phyloP scores from a whole-genome alignment of 2,113 vertebrate species.

The Nyctibius bracteatus region DNA sequence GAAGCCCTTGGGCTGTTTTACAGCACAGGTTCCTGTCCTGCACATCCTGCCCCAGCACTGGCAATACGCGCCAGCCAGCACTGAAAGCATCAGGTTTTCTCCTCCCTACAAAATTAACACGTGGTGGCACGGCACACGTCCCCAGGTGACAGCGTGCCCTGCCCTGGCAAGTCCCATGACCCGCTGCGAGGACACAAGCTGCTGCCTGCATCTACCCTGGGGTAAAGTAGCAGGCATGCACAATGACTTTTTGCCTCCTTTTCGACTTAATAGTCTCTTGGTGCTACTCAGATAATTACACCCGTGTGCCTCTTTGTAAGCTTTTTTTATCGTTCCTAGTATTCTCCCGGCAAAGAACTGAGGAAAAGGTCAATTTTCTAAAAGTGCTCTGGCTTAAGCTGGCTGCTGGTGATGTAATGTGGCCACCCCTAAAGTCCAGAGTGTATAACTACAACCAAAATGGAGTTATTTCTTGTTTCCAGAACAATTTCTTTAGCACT shows the following conservation, averaged over 20 bases:
- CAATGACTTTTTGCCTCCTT: neutral
- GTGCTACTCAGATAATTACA: slow-evolving; percentile 21
- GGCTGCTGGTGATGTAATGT: neutral
- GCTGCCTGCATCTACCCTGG: neutral
- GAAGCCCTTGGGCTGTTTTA: neutral
- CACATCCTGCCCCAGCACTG: neutral
- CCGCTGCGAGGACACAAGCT: neutral
- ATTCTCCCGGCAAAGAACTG: neutral
- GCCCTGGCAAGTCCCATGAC: neutral
- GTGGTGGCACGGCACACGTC: accelerated
- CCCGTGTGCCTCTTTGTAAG: neutral
- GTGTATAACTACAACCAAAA: neutral
- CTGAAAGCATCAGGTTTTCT: neutral
- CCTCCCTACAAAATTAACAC: neutral
- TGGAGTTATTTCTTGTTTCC: neutral
- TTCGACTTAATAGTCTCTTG: neutral
- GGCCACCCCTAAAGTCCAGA: neutral
- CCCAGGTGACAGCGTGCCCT: neutral
- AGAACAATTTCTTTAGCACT: neutral
- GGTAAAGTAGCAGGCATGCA: neutral
- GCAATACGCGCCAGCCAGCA: neutral
- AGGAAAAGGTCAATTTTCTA: neutral
- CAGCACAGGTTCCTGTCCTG: accelerated
- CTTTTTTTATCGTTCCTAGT: neutral
- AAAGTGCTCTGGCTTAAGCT: neutral